phyloP scores from a whole-genome alignment of 2,888 invertebrate genomes.

The Lithosia quadra region DNA sequence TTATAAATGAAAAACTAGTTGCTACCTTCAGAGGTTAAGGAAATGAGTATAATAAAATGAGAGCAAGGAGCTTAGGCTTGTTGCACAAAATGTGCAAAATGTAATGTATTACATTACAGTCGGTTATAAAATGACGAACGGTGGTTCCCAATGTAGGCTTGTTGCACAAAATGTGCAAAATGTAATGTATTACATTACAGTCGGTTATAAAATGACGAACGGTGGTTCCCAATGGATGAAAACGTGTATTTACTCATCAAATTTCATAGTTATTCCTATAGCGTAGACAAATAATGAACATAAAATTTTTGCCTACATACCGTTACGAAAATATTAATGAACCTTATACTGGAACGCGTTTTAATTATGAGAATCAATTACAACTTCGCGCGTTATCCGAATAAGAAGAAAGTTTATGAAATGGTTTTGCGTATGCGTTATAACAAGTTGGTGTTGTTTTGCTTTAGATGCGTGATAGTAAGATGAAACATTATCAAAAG shows the following conservation, averaged over 20 bases:
- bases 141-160: too few relatives aligned
- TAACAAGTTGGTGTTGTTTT: not conserved
- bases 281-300: not conserved
- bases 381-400: conserved; percentile 8
- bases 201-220: too few relatives aligned
- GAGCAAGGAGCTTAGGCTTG: too few relatives aligned
- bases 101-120: too few relatives aligned
- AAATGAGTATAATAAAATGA: too few relatives aligned
- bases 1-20: too few relatives aligned
- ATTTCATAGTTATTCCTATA: not conserved
- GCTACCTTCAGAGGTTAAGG: too few relatives aligned
- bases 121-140: too few relatives aligned
- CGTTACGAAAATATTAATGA: conserved; percentile 27
- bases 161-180: too few relatives aligned
- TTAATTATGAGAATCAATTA: conserved; percentile 40
- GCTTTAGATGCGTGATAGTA: not conserved
- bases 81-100: too few relatives aligned
- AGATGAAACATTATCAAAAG: not conserved
- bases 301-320: conserved; percentile 12
- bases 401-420: conserved; percentile 1
- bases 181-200: too few relatives aligned
- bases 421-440: not conserved
- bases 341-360: conserved; percentile 28
- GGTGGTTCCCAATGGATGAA: too few relatives aligned
- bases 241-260: not conserved